phyloP scores from a whole-genome alignment of 2,797 vertebrate genomes.

The Thalassophryne amazonica region DNA sequence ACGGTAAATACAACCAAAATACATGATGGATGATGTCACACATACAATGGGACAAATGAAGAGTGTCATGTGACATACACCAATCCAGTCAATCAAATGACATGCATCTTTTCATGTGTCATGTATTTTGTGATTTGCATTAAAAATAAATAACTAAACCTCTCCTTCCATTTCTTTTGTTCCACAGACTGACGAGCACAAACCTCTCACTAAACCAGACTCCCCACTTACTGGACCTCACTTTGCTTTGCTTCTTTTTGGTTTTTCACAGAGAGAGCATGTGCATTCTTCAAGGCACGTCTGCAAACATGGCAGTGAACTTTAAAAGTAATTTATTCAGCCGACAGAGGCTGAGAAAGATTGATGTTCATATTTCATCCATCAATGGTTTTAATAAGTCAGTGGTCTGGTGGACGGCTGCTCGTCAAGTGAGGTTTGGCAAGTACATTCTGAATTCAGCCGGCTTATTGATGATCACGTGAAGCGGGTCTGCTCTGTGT shows the following conservation, averaged over 20 bases:
- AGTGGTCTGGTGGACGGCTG: conserved; percentile 34
- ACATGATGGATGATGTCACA: too few relatives aligned
- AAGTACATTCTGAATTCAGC: conserved; percentile 37
- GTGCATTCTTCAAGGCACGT: conserved; percentile 28
- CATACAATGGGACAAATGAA: too few relatives aligned
- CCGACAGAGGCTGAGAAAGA: conserved; percentile 60
- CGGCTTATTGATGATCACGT: conserved; percentile 52
- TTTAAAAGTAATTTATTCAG: conserved; percentile 69
- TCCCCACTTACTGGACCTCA: conserved; percentile 9
- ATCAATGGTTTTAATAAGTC: conserved; percentile 64
- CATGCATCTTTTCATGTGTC: too few relatives aligned
- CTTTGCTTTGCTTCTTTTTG: too few relatives aligned
- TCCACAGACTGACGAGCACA: conserved; percentile 15
- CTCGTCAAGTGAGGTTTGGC: conserved; percentile 44
- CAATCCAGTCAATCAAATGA: too few relatives aligned
- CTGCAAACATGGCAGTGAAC: conserved; percentile 53
- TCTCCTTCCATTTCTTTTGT: background rate
- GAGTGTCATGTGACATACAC: too few relatives aligned
- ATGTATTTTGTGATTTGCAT: too few relatives aligned
- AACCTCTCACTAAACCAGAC: conserved; percentile 23
- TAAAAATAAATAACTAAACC: too few relatives aligned
- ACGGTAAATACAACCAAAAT: too few relatives aligned
- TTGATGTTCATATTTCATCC: conserved; percentile 75
- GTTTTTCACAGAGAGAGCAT: background rate
- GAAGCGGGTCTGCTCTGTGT: too few relatives aligned